A percentile compares a stretch with the other conserved stretches of the same genome.
phyloP scores from a whole-genome alignment of 2,888 invertebrate genomes.

The Blomia tropicalis region DNA sequence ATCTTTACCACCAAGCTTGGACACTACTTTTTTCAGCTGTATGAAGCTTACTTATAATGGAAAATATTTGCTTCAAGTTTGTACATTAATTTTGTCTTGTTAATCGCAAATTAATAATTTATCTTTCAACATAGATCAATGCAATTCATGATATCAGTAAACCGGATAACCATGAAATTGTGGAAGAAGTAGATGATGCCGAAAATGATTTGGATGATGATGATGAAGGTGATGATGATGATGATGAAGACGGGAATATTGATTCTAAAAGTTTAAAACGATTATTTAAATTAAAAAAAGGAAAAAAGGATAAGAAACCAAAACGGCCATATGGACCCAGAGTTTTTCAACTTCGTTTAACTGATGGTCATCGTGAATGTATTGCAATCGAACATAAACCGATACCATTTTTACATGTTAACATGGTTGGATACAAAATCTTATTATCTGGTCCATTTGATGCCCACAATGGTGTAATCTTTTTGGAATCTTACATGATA shows the following conservation, averaged over 20 bases:
- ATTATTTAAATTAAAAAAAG: neutral
- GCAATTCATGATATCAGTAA: neutral
- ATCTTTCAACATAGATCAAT: neutral
- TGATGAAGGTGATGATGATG: neutral
- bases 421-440: constrained; percentile 39
- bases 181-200: neutral
- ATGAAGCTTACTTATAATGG: neutral
- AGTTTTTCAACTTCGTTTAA: constrained; percentile 52
- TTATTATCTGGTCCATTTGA: constrained; percentile 52
- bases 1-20: neutral
- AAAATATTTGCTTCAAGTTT: neutral
- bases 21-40: neutral
- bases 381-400: constrained; percentile 54
- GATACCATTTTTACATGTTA: constrained; percentile 34
- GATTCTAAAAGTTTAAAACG: neutral
- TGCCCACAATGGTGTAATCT: constrained; percentile 44
- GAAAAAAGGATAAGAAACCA: no score
- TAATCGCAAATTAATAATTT: neutral
- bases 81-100: neutral
- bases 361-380: constrained; percentile 55
- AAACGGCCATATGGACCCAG: constrained; percentile 35
- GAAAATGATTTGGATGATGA: no score
- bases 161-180: neutral
- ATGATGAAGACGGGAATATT: neutral
- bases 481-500: no score